Percentiles rank a stretch among this genome's conserved stretches.
These are phyloP conservation scores for Cuculus canorus DNA, from an alignment of 2,797 vertebrate species.

Conservation along the genomic window DNA sequence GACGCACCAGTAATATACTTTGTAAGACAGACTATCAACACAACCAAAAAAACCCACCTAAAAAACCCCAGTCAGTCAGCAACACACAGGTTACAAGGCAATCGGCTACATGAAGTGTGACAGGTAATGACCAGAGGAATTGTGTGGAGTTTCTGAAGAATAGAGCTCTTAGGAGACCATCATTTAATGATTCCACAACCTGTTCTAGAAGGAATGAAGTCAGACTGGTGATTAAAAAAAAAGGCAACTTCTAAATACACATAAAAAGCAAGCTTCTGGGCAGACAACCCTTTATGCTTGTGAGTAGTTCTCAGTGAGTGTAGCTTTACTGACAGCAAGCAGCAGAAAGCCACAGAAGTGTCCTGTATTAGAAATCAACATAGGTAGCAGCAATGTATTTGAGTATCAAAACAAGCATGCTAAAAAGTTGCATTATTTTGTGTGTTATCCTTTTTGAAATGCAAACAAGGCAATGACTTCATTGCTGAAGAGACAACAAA, in stretches of 20 bases:
- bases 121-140: neutral
- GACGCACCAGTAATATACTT: neutral
- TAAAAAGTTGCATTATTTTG: neutral
- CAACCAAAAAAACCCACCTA: neutral
- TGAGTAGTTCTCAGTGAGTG: neutral
- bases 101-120: neutral
- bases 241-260: neutral
- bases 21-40: neutral
- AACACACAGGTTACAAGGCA: neutral
- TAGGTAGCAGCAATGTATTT: neutral
- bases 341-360: neutral
- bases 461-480: neutral
- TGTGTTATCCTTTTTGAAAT: neutral
- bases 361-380: neutral
- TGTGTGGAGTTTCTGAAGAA: neutral
- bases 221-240: too few relatives aligned
- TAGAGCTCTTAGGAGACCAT: neutral
- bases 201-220: neutral
- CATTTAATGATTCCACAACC: neutral
- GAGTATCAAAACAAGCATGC: neutral
- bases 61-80: neutral
- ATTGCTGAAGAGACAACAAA: neutral
- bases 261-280: neutral
- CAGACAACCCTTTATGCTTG: rapidly evolving
- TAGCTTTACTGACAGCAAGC: neutral